Conservation (phyloP, 2,113 vertebrate genomes). For the Paratilapia polleni region DNA sequence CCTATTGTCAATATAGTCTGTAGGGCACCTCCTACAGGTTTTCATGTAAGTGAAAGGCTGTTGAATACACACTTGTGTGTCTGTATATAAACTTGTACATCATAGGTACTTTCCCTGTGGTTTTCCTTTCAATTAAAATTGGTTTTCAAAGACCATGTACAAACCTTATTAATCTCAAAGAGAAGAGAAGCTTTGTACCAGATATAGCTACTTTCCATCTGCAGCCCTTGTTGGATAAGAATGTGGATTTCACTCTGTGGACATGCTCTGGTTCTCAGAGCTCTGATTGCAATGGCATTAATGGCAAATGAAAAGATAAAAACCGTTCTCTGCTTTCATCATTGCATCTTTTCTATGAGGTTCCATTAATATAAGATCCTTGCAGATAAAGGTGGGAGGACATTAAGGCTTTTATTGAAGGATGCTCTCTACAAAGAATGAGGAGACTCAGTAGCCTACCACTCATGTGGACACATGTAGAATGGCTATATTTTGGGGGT, state of each 20-base stretch:
- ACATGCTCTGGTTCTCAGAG: not conserved
- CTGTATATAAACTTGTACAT: not conserved
- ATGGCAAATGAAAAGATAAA: too few species aligned
- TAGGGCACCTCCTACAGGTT: rapidly evolving
- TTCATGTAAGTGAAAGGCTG: not conserved
- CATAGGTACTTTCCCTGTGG: not conserved
- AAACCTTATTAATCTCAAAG: not conserved
- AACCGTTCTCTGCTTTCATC: too few species aligned
- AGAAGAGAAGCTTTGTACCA: not conserved
- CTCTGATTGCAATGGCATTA: not conserved
- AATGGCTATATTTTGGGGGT: too few species aligned
- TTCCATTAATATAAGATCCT: too few species aligned
- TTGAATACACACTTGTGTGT: not conserved
- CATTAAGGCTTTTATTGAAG: too few species aligned
- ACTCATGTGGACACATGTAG: too few species aligned
- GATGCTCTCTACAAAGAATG: too few species aligned
- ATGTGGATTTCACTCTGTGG: not conserved
- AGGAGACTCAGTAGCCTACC: too few species aligned
- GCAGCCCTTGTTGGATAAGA: not conserved
- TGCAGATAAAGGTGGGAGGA: too few species aligned
- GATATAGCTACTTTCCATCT: not conserved
- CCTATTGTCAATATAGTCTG: not conserved
- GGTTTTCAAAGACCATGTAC: not conserved
- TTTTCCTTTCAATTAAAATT: not conserved
- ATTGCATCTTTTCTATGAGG: too few species aligned